Evolutionary conservation across 2,888 invertebrate genomes (phyloP).

Genomic region (Melinopterus prodromus): DNA sequence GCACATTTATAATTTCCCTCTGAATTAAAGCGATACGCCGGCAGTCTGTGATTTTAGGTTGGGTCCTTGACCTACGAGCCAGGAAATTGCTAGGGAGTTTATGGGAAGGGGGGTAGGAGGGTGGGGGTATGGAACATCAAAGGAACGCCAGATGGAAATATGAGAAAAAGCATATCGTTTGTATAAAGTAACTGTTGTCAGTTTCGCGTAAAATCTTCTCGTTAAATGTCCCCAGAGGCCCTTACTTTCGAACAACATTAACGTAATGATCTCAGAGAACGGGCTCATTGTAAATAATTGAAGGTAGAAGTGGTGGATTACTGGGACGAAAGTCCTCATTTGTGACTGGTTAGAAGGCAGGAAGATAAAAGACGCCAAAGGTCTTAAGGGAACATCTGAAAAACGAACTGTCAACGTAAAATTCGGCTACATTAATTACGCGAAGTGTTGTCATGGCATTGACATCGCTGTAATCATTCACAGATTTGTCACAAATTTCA

Average conservation of each 20-base stretch:
- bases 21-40: background rate
- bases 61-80: background rate
- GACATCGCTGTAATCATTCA: no score
- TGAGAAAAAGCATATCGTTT: background rate
- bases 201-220: background rate
- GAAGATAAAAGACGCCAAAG: background rate
- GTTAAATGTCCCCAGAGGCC: background rate
- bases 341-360: background rate
- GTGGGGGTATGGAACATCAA: background rate
- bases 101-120: background rate
- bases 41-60: background rate
- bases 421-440: no score
- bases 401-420: no score
- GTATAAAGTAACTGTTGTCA: background rate
- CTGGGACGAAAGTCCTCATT: background rate
- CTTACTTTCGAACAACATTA: background rate
- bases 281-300: background rate
- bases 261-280: background rate
- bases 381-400: background rate
- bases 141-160: background rate
- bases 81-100: background rate
- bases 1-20: background rate
- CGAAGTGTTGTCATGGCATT: no score
- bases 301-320: background rate
- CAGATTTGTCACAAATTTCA: no score